Base-by-base conservation (phyloP, 1,140 invertebrate genomes). In the Apolygus lucorum region DNA sequence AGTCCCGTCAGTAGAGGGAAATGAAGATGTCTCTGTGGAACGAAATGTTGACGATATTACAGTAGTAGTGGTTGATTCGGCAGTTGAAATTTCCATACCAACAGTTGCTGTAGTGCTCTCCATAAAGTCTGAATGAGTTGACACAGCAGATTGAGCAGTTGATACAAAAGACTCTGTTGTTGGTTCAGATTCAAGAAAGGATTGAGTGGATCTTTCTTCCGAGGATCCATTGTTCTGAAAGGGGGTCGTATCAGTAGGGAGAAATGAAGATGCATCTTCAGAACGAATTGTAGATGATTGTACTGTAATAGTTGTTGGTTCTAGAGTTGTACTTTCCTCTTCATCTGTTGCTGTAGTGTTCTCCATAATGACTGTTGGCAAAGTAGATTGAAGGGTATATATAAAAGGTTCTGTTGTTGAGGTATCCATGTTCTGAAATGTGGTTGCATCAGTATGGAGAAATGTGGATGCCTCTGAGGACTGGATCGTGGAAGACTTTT, bases 41-140 rank as follows among this genome's bases (percentile, higher is more conserved):
- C 22, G 25, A 68, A 22, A 42, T 4, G 34, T 42, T 4, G 34
- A 8, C 4, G 34, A 8, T 17, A 4, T 42, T 17, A 42, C 17
- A 8, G 70, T 34, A 24, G 62, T 59, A 11, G 14, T 66, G 62
- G 17, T n/a, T n/a, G 14, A 59, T 68, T 28, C 42, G 27, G 68
- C 68, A 52, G 27, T 67, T 2, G 21, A 28, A 42, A 4, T 17
- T 62, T 62, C 54, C 24, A 63, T 68, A 29, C n/a, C 64, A 70
- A 14, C n/a, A 13, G 59, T 28, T 28, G n/a, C 17, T 67, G n/a
- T 26, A 13, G 59, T 28, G 34, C 28, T 17, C 26, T 59, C 21
- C 22, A 62, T 4, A 42, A 42, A 4, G 4, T 42, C 34, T 52
- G 34, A 1, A 25, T 13, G 28, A 42, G 34, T 42, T 17, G 17